Conservation (phyloP, 2,888 invertebrate species). For the Thalpophila matura region DNA sequence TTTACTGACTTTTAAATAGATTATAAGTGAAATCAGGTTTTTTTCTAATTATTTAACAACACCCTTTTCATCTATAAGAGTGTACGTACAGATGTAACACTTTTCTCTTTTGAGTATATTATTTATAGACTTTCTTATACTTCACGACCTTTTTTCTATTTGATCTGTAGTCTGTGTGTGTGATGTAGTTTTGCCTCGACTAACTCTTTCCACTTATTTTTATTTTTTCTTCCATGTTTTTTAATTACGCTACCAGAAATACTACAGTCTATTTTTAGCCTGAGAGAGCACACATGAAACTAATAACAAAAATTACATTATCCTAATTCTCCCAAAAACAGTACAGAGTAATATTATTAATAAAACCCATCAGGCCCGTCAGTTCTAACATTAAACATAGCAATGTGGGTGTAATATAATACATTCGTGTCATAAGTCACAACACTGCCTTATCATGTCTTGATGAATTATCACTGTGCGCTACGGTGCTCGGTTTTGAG, state of each 20-base stretch:
- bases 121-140: too few species aligned
- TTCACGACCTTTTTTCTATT: too few species aligned
- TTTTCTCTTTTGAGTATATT: too few species aligned
- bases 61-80: too few species aligned
- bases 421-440: slow-evolving; percentile 78
- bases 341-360: slow-evolving; percentile 42
- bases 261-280: neutral
- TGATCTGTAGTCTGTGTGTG: too few species aligned
- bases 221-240: too few species aligned
- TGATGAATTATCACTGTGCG: slow-evolving; percentile 82
- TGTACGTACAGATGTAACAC: too few species aligned
- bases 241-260: too few species aligned
- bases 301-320: slow-evolving; percentile 16
- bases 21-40: too few species aligned
- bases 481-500: slow-evolving; percentile 52
- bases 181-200: too few species aligned
- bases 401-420: slow-evolving; percentile 76
- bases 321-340: slow-evolving; percentile 25
- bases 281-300: neutral
- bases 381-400: slow-evolving; percentile 50
- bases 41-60: too few species aligned
- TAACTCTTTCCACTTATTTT: neutral
- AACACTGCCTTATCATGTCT: slow-evolving; percentile 83
- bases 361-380: slow-evolving; percentile 49
- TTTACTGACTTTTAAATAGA: too few species aligned